phyloP scores from a whole-genome alignment of 2,888 invertebrate species.

The Chrysolina haemoptera region DNA sequence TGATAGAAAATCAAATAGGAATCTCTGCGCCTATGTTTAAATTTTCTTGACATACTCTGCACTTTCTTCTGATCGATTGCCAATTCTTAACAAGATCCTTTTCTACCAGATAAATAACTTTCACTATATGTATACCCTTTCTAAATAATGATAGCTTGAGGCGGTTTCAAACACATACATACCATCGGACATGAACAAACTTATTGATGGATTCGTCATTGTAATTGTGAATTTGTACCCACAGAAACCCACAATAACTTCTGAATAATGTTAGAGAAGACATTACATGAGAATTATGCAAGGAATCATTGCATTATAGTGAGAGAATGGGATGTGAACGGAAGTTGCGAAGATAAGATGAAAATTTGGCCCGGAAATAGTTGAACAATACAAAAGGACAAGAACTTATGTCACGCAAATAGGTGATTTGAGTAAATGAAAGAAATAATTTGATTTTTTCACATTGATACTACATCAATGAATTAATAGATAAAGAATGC shows the following conservation, averaged over 20 bases:
- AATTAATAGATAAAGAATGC: too few species aligned
- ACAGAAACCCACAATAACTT: constrained; percentile 8
- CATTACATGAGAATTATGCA: neutral
- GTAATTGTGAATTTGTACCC: constrained; percentile 5
- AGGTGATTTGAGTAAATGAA: too few species aligned
- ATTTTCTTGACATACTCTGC: constrained; percentile 31
- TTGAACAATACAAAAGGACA: too few species aligned
- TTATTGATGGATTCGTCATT: neutral
- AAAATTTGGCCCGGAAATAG: neutral
- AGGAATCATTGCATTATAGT: neutral
- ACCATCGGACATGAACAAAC: constrained; percentile 19
- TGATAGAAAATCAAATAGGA: neutral
- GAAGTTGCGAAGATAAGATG: constrained; percentile 5
- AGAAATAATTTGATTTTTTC: too few species aligned
- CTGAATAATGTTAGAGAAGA: neutral
- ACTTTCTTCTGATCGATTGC: constrained; percentile 45
- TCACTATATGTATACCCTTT: constrained; percentile 45
- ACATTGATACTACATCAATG: too few species aligned
- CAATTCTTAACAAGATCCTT: constrained; percentile 34
- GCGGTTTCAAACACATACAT: constrained; percentile 36
- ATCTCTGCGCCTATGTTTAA: constrained; percentile 10
- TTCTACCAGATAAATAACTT: constrained; percentile 40
- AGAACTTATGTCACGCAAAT: too few species aligned
- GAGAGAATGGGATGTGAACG: neutral
- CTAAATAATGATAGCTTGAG: constrained; percentile 43